A percentile compares a stretch with the other conserved stretches of the same genome.
These are phyloP conservation scores for Synanthedon myopaeformis DNA, from an alignment of 2,888 invertebrate genomes.

Conservation along the genomic window DNA sequence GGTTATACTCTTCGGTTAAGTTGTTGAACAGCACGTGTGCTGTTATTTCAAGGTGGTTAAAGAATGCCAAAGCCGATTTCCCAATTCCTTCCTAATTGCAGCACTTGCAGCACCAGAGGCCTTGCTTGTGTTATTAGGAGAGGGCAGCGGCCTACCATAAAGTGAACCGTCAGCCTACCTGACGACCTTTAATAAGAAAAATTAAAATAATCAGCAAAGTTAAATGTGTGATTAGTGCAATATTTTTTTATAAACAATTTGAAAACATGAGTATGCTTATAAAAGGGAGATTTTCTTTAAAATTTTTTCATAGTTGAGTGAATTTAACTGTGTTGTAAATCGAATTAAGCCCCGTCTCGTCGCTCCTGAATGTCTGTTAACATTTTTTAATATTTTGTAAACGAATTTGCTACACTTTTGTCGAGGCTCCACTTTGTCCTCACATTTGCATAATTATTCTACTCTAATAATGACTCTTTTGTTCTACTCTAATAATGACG, in stretches of 20 bases:
- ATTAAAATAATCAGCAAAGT: neutral
- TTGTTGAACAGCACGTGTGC: no score
- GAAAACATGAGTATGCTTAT: neutral
- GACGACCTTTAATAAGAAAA: neutral
- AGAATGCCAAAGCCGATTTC: neutral
- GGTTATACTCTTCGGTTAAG: no score
- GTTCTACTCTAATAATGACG: neutral
- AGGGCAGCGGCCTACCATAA: neutral
- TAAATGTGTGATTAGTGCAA: neutral
- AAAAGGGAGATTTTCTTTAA: neutral
- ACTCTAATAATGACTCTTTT: neutral
- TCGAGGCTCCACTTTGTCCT: neutral
- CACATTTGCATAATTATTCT: neutral
- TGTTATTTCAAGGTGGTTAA: neutral
- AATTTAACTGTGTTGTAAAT: constrained; percentile 19
- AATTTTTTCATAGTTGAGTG: neutral
- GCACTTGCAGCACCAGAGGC: neutral
- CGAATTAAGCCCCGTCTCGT: constrained; percentile 16
- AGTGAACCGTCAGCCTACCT: neutral
- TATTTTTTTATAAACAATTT: no score
- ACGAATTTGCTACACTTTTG: constrained; percentile 3
- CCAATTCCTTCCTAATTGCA: neutral
- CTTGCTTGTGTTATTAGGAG: neutral
- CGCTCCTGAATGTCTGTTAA: constrained; percentile 17
- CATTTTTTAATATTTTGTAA: constrained; percentile 13